Percentiles rank a stretch among this genome's conserved stretches.
These are phyloP conservation scores for Notodonta ziczac DNA, from an alignment of 2,888 invertebrate species.

Conservation along the genomic window DNA sequence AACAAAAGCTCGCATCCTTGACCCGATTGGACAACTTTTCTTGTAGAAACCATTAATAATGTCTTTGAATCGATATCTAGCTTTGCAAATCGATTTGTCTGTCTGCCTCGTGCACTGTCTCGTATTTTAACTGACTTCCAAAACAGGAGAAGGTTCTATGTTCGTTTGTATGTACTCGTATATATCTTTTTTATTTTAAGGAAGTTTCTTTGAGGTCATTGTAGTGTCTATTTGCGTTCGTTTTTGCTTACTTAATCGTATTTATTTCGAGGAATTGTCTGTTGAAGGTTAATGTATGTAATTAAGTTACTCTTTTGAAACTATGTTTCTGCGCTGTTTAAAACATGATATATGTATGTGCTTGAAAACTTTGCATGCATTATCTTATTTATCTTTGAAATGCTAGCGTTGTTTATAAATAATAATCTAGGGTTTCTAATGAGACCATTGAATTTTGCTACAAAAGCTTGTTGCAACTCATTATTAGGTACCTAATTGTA, in stretches of 20 bases:
- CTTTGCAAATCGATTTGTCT: not conserved
- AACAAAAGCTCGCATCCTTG: not conserved
- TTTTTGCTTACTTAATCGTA: not conserved
- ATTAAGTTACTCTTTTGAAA: not conserved
- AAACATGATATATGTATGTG: too few species aligned
- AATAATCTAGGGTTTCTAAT: too few species aligned
- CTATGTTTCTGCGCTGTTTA: not conserved
- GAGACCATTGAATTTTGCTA: too few species aligned
- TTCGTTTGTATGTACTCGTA: too few species aligned
- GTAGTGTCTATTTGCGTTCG: not conserved
- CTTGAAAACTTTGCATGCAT: too few species aligned
- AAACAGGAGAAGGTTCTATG: too few species aligned
- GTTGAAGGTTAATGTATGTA: constrained; percentile 23
- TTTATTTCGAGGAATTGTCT: constrained; percentile 8
- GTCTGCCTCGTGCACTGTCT: not conserved
- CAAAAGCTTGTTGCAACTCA: too few species aligned
- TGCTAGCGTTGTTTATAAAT: too few species aligned
- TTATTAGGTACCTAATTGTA: not conserved
- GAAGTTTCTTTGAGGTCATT: not conserved
- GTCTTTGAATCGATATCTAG: not conserved
- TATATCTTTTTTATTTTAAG: not conserved
- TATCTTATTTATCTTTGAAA: too few species aligned
- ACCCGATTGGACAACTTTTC: not conserved
- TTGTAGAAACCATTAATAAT: not conserved
- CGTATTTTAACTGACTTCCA: not conserved